These are phyloP conservation scores for Otolemur crassicaudatus DNA, from an alignment of 2,797 vertebrate genomes.

Conservation along the genomic window DNA sequence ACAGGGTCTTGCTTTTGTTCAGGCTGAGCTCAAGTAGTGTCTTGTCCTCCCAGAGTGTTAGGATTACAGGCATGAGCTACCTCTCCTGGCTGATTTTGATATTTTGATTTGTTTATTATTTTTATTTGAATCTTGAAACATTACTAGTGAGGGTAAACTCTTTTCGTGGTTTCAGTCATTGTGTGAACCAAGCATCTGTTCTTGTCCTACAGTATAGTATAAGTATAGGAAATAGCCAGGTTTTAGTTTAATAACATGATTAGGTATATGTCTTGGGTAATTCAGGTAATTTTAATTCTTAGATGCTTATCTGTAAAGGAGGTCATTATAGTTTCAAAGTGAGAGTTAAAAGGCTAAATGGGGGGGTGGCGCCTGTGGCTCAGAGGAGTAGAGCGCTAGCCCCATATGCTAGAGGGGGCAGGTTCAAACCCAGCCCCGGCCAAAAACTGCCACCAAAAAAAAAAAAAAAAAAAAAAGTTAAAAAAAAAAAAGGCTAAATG, in stretches of 20 bases:
- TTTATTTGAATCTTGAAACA: conserved; percentile 37
- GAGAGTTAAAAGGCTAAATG: not conserved
- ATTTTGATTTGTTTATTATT: conserved; percentile 41
- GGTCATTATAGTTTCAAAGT: not conserved
- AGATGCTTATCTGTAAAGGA: not conserved
- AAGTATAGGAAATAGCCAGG: not conserved
- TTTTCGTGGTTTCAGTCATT: not conserved
- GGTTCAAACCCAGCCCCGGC: too few species aligned
- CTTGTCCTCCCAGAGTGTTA: too few species aligned
- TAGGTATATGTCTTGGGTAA: not conserved
- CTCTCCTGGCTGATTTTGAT: not conserved
- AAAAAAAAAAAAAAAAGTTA: too few species aligned
- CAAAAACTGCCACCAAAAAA: too few species aligned
- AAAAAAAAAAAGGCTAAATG: not conserved
- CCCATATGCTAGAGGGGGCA: too few species aligned
- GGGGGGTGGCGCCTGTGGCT: too few species aligned
- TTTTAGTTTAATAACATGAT: not conserved
- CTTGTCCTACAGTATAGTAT: not conserved
- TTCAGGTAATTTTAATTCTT: not conserved
- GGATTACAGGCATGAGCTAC: too few species aligned
- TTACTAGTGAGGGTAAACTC: not conserved
- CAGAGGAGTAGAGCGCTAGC: too few species aligned
- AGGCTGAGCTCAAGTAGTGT: too few species aligned
- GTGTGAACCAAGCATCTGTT: not conserved
- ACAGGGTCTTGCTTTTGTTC: too few species aligned